Conservation (phyloP, 1,140 invertebrate species). For the Eubasilissa regina region DNA sequence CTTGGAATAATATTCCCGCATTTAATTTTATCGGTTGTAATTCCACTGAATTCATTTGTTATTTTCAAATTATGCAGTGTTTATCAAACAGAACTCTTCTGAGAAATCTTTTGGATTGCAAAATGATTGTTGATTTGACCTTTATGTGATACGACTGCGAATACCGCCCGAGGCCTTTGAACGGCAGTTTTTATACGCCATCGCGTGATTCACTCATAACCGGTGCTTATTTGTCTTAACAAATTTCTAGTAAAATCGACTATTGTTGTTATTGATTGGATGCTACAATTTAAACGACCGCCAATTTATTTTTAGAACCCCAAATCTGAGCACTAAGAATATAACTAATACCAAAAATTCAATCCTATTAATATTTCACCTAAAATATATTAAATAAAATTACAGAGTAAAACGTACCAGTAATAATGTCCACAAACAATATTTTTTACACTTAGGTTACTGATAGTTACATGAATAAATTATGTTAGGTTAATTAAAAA, state of each 20-base stretch:
- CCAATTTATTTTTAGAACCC: no score
- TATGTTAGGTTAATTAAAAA: no score
- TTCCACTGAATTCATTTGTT: constrained; percentile 9
- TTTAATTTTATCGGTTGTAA: constrained; percentile 11
- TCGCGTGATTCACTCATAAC: background rate
- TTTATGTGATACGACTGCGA: background rate
- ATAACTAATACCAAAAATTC: no score
- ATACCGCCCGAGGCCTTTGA: constrained; percentile 1
- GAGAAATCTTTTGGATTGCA: constrained; percentile 61
- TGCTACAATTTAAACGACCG: no score
- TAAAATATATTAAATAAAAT: no score
- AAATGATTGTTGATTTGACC: constrained; percentile 18
- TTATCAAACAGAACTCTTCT: constrained; percentile 41
- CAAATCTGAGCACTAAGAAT: no score
- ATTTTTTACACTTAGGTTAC: no score
- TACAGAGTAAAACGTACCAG: no score
- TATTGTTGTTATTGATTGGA: background rate
- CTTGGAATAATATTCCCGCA: background rate
- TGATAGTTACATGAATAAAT: no score
- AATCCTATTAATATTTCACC: no score
- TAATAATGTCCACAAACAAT: no score
- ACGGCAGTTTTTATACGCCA: background rate
- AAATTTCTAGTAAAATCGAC: background rate
- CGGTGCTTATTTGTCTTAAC: background rate
- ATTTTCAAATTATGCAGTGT: constrained; percentile 11